phyloP scores from a whole-genome alignment of 2,888 invertebrate species.

The Zeuzera pyrina region DNA sequence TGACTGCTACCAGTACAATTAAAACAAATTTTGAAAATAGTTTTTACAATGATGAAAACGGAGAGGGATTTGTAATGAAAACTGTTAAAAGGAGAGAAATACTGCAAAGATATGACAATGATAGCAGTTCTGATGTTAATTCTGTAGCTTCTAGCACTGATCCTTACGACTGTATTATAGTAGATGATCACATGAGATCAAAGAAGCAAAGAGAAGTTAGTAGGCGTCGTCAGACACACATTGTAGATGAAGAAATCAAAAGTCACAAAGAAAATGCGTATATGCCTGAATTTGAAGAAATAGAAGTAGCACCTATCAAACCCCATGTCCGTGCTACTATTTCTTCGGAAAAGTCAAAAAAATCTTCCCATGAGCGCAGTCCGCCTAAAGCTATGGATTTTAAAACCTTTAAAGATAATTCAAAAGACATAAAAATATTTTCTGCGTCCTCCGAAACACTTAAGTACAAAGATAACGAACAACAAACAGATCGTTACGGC shows the following conservation, averaged over 20 bases:
- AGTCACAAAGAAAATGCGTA: slow-evolving; percentile 58
- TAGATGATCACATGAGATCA: slow-evolving; percentile 81
- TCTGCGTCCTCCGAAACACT: slow-evolving; percentile 67
- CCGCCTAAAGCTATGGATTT: slow-evolving; percentile 64
- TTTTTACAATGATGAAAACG: slow-evolving; percentile 76
- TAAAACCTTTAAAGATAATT: slow-evolving; percentile 66
- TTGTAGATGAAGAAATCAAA: slow-evolving; percentile 49
- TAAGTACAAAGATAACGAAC: slow-evolving; percentile 62
- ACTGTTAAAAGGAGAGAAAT: slow-evolving; percentile 83
- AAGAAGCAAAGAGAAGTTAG: slow-evolving; percentile 68
- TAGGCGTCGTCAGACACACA: slow-evolving; percentile 54
- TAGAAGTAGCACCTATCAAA: slow-evolving; percentile 64
- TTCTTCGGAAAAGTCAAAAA: slow-evolving; percentile 56
- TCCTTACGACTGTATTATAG: slow-evolving; percentile 86
- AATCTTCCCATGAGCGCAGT: slow-evolving; percentile 48
- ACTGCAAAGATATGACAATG: slow-evolving; percentile 79
- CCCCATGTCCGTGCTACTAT: slow-evolving; percentile 59
- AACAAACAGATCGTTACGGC: slow-evolving; percentile 54
- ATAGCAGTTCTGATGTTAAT: slow-evolving; percentile 76
- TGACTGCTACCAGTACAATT: slow-evolving; percentile 65
- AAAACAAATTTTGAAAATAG: slow-evolving; percentile 76
- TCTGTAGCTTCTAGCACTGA: slow-evolving; percentile 81
- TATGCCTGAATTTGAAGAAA: slow-evolving; percentile 67
- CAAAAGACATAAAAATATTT: slow-evolving; percentile 65
- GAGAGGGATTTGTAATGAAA: slow-evolving; percentile 79